Evolutionary conservation across 1,140 invertebrate genomes (phyloP), one percentile per base, ranked within the genome.

Genomic region (Drosophila ohnishii): DNA sequence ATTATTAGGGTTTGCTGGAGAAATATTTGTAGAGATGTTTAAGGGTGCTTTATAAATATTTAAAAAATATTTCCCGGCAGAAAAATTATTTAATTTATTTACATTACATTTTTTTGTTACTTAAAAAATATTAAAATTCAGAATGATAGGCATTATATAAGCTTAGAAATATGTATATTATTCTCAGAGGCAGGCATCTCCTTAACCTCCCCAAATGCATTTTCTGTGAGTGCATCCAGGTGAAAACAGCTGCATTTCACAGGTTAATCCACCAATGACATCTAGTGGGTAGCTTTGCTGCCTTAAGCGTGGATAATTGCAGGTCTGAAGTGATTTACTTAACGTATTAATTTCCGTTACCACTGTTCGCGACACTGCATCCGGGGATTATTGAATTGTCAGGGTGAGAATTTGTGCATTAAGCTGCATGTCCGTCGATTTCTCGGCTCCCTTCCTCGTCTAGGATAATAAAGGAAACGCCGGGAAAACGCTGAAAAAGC

Each of bases 341-440:
- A 67, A 11, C 35, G 57, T 63, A 66, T 66, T 66, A 62, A 66
- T 66, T 65, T 64, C 37, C 61, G 25, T 19, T 16, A 14, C 62
- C 62, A 67, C 34, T 32, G 66, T 47, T 9, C 45, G 28, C 6
- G n/a, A 25, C 32, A 25, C 32, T 50, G 16, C 8, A 22, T 69
- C 7, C 25, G 2, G 10, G 40, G 66, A 45, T 70, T 70, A 70
- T 65, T 48, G 37, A 30, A 56, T 37, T 53, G 66, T 53, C 39
- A 30, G 50, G 16, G 42, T 39, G 53, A n/a, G 72, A 73, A 40
- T 61, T 73, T 53, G 48, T 71, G 70, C 65, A 71, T 73, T 71
- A 53, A 70, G 69, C 69, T 69, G 10, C 51, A 60, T 72, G 53
- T 69, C 65, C 16, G 37, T 14, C 30, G 30, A 51, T 66, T 51